Evolutionary conservation across 2,888 invertebrate genomes (phyloP), one percentile per base, ranked within the genome.

Genomic region (Drosophila anomelani): DNA sequence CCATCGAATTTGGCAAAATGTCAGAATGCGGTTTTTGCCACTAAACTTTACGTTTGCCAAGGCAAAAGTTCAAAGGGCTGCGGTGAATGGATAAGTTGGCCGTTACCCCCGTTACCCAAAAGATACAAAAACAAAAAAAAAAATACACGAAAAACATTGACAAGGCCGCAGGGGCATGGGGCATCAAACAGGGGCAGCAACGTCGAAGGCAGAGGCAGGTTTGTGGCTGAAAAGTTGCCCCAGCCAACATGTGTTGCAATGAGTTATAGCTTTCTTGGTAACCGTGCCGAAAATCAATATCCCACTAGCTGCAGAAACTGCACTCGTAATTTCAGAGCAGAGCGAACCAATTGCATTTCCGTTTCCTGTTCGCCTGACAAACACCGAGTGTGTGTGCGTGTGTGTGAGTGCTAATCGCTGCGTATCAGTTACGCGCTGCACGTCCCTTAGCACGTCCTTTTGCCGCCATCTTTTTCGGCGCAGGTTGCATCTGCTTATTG

Each of bases 401-500:
- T 29, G 29, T 29, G 64, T 51, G 69, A 51, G 62, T 51, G 69
- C 88, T 85, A 85, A 85, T 85, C 88, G 84, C 75, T 61, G 83
- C 79, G 79, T 85, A 85, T 85, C 84, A 85, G 87, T 85, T 85
- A 85, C 88, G 82, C 84, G 73, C 58, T 57, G 76, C 84, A 87
- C 85, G 83, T 83, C 77, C 68, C 59, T 66, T 58, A 55, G 76
- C 84, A 87, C 85, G 83, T 83, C 77, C 68, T 61, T 66, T 61
- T 56, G 67, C 72, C 69, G 64, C 70, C 68, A 64, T 77, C 76
- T 68, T 81, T 78, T 51, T 64, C 29, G 54, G 58, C 71, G 78
- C 79, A 73, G 79, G 79, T 82, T 84, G 77, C 87, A 84, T 84
- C 84, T 85, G 85, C 85, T 88, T 88, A 85, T 88, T 85, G 88